phyloP scores from a whole-genome alignment of 2,797 vertebrate genomes.

The Aplochiton taeniatus region DNA sequence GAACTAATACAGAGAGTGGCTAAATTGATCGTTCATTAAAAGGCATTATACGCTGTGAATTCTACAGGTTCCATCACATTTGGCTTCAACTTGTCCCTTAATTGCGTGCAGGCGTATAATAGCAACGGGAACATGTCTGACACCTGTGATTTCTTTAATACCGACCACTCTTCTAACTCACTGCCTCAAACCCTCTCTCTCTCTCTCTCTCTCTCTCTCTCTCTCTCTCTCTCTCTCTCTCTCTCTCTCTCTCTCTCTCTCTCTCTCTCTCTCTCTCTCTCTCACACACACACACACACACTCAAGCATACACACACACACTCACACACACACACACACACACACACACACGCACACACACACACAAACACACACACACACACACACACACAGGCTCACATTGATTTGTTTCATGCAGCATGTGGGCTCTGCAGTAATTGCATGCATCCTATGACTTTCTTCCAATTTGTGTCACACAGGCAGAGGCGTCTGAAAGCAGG shows the following conservation, averaged over 20 bases:
- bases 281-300: too few species aligned
- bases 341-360: constrained; percentile 1
- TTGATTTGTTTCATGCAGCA: neutral
- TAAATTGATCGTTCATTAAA: constrained; percentile 29
- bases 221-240: too few species aligned
- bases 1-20: constrained; percentile 33
- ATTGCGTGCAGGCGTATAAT: constrained; percentile 34
- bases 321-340: neutral
- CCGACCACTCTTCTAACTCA: constrained; percentile 8
- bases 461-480: constrained; percentile 1
- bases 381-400: neutral
- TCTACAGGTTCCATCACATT: constrained; percentile 20
- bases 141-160: too few species aligned
- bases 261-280: too few species aligned
- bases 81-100: constrained; percentile 27
- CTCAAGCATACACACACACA: neutral
- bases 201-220: too few species aligned
- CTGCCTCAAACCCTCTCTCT: neutral
- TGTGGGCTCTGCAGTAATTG: too few species aligned
- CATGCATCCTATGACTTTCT: neutral
- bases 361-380: constrained; percentile 1
- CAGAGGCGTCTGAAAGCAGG: constrained; percentile 25
- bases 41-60: constrained; percentile 15
- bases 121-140: constrained; percentile 25
- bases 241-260: too few species aligned